Base-by-base conservation (phyloP, 2,888 invertebrate genomes). In the Drosophila robusta region DNA sequence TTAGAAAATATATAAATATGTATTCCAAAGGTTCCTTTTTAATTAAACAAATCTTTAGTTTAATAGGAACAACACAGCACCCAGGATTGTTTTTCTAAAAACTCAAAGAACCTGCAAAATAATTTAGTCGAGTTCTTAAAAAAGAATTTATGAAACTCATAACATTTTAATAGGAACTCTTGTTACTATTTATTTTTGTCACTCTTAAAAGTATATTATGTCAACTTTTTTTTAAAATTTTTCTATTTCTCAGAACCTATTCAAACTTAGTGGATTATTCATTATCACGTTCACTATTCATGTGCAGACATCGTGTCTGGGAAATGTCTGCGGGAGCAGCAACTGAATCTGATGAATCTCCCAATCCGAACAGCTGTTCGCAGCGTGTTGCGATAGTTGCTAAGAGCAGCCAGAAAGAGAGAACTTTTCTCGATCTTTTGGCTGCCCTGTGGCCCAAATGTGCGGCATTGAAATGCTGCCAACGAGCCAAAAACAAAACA, bases 381-480 rank as follows among this genome's bases (percentile, higher is more conserved):
- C 55, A 47, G 65, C 70, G 58, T 64, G 65, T 63, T 69, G 61
- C 50, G 38, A 45, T 36, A 50, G 26, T 50, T 51, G 18, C 41
- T 38, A 38, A 49, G 41, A 38, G 8, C 16, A 34, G 4, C n/a
- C 8, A 18, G 12, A 39, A 6, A 6, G n/a, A 16, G 46, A 50
- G 29, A 56, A n/a, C 16, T 3, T 4, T 16, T 29, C 41, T 54
- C 24, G 58, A 50, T 71, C 42, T 24, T n/a, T 41, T 60, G 52
- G 50, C 16, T 42, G 64, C 46, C 65, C 65, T 65, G 45, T 65
- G 62, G 49, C 58, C 68, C 86, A 70, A 24, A 57, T 56, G 70
- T 47, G 54, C 65, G 61, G 47, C 89, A 85, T 85, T 85, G 85
- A 85, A 88, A 54, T 51, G 54, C 47, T 89, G 85, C 85, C 85